Conservation (phyloP, 2,113 vertebrate species). For the Leucoraja erinaceus region DNA sequence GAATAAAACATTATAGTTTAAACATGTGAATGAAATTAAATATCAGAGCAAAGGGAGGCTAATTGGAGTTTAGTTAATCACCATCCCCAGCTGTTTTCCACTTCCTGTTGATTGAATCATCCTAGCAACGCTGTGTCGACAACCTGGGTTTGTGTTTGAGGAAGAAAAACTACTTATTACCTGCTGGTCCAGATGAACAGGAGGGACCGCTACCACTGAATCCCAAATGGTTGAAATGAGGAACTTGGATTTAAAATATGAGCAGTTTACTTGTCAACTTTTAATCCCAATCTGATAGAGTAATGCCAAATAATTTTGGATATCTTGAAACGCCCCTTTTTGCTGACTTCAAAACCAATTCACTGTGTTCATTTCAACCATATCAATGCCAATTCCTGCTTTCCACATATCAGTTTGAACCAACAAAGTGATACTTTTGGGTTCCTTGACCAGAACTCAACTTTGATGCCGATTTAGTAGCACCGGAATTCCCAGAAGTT, state of each 20-base stretch:
- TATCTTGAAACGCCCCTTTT: neutral
- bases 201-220: neutral
- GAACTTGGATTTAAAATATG: neutral
- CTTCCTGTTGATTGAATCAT: no score
- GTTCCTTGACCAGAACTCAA: neutral
- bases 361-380: neutral
- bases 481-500: neutral
- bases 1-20: no score
- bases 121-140: no score
- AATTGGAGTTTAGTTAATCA: no score
- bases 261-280: neutral
- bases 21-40: no score
- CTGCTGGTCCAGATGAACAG: neutral
- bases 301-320: neutral
- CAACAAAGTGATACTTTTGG: neutral
- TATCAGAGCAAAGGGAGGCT: no score
- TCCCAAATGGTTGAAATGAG: neutral
- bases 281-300: neutral
- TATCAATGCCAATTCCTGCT: neutral
- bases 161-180: neutral
- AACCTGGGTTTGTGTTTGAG: neutral
- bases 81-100: no score
- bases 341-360: neutral
- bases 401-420: neutral
- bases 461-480: neutral